These are phyloP conservation scores for Trachelus stipa DNA, from an alignment of 2,888 invertebrate species.

Conservation along the genomic window DNA sequence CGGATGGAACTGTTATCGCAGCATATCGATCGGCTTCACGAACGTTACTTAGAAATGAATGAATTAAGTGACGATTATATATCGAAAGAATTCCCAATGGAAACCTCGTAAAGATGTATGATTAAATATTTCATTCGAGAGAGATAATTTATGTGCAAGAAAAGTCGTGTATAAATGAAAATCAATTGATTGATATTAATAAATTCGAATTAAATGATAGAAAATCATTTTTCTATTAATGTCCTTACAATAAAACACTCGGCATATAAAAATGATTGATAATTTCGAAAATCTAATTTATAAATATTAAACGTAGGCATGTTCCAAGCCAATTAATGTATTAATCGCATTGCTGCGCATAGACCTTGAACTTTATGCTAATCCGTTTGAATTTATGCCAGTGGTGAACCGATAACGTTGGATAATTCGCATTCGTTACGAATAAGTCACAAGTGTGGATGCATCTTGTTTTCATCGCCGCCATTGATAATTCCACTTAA, in stretches of 20 bases:
- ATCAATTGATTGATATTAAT: neutral
- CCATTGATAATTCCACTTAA: neutral
- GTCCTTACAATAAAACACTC: neutral
- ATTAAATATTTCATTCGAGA: too few relatives aligned
- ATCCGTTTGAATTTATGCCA: slow-evolving; percentile 47
- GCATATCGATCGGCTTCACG: slow-evolving; percentile 33
- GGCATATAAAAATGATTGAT: neutral
- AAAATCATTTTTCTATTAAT: neutral
- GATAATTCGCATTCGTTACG: slow-evolving; percentile 20
- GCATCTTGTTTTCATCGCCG: neutral
- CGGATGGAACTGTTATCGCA: slow-evolving; percentile 31
- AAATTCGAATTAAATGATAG: neutral
- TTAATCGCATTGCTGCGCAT: slow-evolving; percentile 44
- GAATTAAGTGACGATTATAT: slow-evolving; percentile 38
- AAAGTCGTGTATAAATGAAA: neutral
- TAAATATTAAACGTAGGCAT: neutral
- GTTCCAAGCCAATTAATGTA: slow-evolving; percentile 13
- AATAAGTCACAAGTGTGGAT: neutral
- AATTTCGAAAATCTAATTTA: neutral
- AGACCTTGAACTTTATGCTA: slow-evolving; percentile 55
- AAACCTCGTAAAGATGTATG: neutral
- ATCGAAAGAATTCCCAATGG: slow-evolving; percentile 28
- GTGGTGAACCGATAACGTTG: slow-evolving; percentile 41
- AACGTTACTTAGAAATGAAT: slow-evolving; percentile 27
- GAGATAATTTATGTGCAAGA: neutral